These are phyloP conservation scores for Rhingia rostrata DNA, from an alignment of 2,888 invertebrate genomes.

Conservation along the genomic window DNA sequence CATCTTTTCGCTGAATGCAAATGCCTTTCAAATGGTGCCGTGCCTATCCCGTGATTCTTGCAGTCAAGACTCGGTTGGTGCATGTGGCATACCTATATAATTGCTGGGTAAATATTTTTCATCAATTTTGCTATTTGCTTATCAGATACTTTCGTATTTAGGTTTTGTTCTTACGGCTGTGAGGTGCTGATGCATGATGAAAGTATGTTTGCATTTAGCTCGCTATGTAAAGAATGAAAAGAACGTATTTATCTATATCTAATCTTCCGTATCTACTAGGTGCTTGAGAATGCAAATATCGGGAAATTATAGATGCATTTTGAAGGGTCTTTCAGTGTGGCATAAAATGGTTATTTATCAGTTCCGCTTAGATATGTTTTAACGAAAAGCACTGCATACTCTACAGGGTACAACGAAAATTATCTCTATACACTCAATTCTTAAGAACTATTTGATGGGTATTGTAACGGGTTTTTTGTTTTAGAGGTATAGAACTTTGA, in stretches of 20 bases:
- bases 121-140: slow-evolving; percentile 4
- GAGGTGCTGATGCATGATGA: background rate
- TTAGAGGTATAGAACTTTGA: too few species aligned
- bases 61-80: background rate
- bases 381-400: too few species aligned
- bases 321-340: too few species aligned
- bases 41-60: slow-evolving; percentile 19
- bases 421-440: too few species aligned
- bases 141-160: background rate
- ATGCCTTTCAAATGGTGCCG: slow-evolving; percentile 45
- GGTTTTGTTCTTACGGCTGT: background rate
- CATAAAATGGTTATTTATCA: too few species aligned
- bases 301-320: too few species aligned
- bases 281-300: too few species aligned
- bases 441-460: too few species aligned
- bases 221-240: background rate
- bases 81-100: slow-evolving; percentile 18
- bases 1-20: slow-evolving; percentile 34
- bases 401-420: too few species aligned
- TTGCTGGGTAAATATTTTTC: slow-evolving; percentile 58
- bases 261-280: too few species aligned
- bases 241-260: background rate
- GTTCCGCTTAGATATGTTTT: too few species aligned
- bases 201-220: background rate
- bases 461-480: too few species aligned